Base-by-base conservation (phyloP, 2,888 invertebrate genomes). In the Standfussiana lucernea region DNA sequence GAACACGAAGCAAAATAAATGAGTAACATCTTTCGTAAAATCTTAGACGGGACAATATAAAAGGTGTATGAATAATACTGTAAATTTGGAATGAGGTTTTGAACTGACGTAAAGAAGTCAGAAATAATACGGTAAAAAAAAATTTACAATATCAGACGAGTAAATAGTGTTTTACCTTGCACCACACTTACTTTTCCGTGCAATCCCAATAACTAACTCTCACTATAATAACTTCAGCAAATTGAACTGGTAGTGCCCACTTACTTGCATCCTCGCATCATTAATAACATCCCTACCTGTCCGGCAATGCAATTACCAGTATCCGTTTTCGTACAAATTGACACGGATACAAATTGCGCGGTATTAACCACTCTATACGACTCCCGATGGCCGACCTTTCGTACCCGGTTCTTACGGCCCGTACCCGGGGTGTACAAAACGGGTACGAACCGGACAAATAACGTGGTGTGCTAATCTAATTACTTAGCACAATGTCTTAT, bases 401-500 rank as follows among this genome's bases (percentile, higher is more conserved):
- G 4, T 40, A 40, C 64, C 32, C 80, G 62, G 75, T 75, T 85
- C 68, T n/a, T 75, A 83, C 71, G 53, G 18, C 37, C 42, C 42
- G 42, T 59, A 65, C 68, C 61, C 61, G 53, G 70, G 68, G 61
- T 79, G 78, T 72, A 79, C 77, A 32, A 77, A 75, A 72, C 77
- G 69, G 72, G 82, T 86, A 72, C 37, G 72, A 80, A 83, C 77
- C 82, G 88, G 85, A 91, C 91, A 93, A 93, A 93, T 93, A 94
- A 92, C 94, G 92, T 92, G 93, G 93, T 94, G 94, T 70, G 94
- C 91, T 95, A 95, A 96, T 95, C 95, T 95, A 95, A 95, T 96
- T 95, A 96, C 94, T 95, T 96, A 95, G 92, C 95, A 91, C 95
- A 95, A 96, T 94, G 95, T 95, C 96, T 96, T 95, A 95, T 95